Evolutionary conservation across 2,888 invertebrate genomes (phyloP).

Genomic region (Dorcus parallelipipedus): DNA sequence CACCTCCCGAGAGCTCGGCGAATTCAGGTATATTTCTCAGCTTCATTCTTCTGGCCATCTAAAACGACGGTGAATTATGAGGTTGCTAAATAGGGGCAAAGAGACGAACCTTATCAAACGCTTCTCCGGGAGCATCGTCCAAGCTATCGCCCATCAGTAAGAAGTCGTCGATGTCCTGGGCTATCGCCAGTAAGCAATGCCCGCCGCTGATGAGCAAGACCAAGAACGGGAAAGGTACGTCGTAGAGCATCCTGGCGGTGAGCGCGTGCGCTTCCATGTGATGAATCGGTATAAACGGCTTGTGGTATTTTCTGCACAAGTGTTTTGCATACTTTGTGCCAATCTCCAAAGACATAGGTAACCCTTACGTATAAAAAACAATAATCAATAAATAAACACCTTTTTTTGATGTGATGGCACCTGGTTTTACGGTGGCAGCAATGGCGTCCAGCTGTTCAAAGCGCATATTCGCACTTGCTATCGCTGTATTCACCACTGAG

Average conservation of each 20-base stretch:
- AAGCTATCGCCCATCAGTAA: constrained; percentile 71
- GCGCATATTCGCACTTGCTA: constrained; percentile 58
- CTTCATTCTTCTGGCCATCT: constrained; percentile 80
- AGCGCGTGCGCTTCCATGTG: constrained; percentile 99
- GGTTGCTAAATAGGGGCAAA: background rate
- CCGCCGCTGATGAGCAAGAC: constrained; percentile 91
- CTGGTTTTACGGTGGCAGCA: constrained; percentile 88
- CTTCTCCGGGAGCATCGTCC: constrained; percentile 92
- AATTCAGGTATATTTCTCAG: constrained; percentile 74
- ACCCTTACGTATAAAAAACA: constrained; percentile 50
- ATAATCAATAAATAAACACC: background rate
- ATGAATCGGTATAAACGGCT: constrained; percentile 92
- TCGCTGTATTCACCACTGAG: constrained; percentile 63
- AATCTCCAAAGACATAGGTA: constrained; percentile 71
- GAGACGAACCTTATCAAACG: constrained; percentile 78
- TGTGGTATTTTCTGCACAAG: constrained; percentile 61
- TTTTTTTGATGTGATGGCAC: constrained; percentile 33
- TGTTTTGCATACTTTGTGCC: constrained; percentile 81
- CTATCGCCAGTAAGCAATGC: constrained; percentile 80
- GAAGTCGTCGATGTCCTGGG: constrained; percentile 70
- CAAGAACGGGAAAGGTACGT: constrained; percentile 78
- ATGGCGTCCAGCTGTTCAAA: constrained; percentile 76
- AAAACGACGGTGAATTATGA: constrained; percentile 22
- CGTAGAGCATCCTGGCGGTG: constrained; percentile 72
- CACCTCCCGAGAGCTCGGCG: constrained; percentile 74